Evolutionary conservation across 2,888 invertebrate species (phyloP).

Genomic region (Notodonta dromedarius): DNA sequence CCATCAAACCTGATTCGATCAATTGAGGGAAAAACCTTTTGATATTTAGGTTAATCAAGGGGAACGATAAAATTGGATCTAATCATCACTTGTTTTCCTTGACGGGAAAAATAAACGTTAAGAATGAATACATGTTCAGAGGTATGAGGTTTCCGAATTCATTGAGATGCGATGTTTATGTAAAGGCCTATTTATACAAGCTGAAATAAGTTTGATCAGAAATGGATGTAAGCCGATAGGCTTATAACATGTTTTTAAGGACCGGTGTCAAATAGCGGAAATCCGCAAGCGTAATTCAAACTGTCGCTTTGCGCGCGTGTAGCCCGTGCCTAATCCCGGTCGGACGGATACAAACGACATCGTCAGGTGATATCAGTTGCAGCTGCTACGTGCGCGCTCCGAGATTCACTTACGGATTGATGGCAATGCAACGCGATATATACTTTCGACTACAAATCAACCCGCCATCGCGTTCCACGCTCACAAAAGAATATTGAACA

Average conservation of each 20-base stretch:
- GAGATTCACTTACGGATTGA: constrained; percentile 74
- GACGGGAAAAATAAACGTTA: not conserved
- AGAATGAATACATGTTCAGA: not conserved
- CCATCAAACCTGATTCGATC: constrained; percentile 40
- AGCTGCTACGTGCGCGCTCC: constrained; percentile 60
- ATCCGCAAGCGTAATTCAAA: constrained; percentile 58
- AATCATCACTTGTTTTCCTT: constrained; percentile 10
- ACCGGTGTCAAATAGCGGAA: constrained; percentile 38
- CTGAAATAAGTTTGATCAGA: no score
- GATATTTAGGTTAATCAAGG: constrained; percentile 31
- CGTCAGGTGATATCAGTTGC: constrained; percentile 74
- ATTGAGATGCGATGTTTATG: no score
- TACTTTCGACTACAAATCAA: constrained; percentile 57
- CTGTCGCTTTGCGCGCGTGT: constrained; percentile 54
- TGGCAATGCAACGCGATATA: constrained; percentile 69
- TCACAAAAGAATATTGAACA: constrained; percentile 44
- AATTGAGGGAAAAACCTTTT: constrained; percentile 26
- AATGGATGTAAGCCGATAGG: no score
- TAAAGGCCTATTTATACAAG: no score
- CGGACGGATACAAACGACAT: constrained; percentile 72
- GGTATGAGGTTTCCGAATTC: no score
- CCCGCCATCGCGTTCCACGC: constrained; percentile 39
- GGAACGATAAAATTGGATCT: constrained; percentile 14
- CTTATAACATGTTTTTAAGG: constrained; percentile 29
- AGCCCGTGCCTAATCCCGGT: constrained; percentile 57